These are phyloP conservation scores for Exaiptasia diaphana DNA, from an alignment of 64 coral and sea anemone genomes.

Conservation along the genomic window DNA sequence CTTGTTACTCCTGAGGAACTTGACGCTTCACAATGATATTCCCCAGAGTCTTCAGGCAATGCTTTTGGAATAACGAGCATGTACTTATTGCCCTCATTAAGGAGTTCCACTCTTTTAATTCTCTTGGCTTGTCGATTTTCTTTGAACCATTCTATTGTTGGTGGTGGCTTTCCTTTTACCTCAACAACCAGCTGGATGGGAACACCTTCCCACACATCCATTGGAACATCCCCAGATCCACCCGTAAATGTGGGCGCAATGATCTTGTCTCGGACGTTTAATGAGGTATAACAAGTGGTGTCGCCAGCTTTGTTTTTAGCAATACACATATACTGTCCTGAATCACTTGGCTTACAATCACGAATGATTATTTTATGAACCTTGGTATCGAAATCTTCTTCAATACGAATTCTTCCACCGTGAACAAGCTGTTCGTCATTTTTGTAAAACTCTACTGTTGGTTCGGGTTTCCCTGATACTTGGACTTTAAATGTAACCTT, in stretches of 20 bases:
- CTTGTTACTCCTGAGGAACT: slow-evolving; percentile 60
- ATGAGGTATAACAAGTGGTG: slow-evolving; percentile 1
- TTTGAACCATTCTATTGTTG: slow-evolving; percentile 82
- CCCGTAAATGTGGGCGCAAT: slow-evolving; percentile 55
- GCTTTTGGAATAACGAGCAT: slow-evolving; percentile 75
- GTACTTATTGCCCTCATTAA: slow-evolving; percentile 41
- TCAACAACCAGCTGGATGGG: slow-evolving; percentile 74
- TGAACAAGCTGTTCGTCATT: slow-evolving; percentile 43
- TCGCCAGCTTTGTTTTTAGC: slow-evolving; percentile 55
- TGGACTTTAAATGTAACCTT: slow-evolving; percentile 60
- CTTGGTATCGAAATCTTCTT: slow-evolving; percentile 41
- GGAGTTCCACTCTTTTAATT: slow-evolving; percentile 65
- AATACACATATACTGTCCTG: slow-evolving; percentile 61
- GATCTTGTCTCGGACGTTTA: slow-evolving; percentile 47
- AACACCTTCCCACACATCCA: slow-evolving; percentile 85
- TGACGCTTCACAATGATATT: slow-evolving; percentile 74
- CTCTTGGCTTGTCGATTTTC: slow-evolving; percentile 72
- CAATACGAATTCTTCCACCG: slow-evolving; percentile 61
- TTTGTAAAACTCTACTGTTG: slow-evolving; percentile 60
- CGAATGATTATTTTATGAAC: slow-evolving; percentile 53
- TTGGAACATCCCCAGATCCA: slow-evolving; percentile 50
- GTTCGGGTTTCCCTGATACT: slow-evolving; percentile 40
- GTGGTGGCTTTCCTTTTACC: slow-evolving; percentile 60
- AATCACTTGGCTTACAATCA: slow-evolving; percentile 56
- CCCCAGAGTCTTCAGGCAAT: slow-evolving; percentile 68